These are phyloP conservation scores for Hylaeus volcanicus DNA, from an alignment of 1,140 invertebrate species.

Conservation along the genomic window DNA sequence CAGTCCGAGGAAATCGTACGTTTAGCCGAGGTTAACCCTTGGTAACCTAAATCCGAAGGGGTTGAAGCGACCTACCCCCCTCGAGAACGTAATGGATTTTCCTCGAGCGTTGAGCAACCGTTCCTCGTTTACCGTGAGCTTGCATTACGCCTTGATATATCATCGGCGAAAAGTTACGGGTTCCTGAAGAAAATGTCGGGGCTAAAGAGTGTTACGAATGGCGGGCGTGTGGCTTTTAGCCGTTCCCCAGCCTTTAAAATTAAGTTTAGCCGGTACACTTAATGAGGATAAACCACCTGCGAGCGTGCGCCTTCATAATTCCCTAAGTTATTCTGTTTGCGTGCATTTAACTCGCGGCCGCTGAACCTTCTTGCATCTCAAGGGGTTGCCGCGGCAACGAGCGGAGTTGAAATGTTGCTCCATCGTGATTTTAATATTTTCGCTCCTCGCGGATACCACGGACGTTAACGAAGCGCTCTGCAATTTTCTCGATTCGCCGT, in stretches of 20 bases:
- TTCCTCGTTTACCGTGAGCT: not conserved
- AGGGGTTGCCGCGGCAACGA: constrained; percentile 36
- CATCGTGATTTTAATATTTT: constrained; percentile 43
- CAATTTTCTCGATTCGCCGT: constrained; percentile 6
- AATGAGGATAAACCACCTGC: constrained; percentile 79
- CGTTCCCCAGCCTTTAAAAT: constrained; percentile 66
- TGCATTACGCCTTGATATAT: constrained; percentile 43
- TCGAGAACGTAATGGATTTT: constrained; percentile 39
- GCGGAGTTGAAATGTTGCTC: constrained; percentile 35
- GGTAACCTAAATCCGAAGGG: constrained; percentile 3
- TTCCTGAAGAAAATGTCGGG: constrained; percentile 36
- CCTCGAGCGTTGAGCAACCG: constrained; percentile 2
- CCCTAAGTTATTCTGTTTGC: constrained; percentile 79
- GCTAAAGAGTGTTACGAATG: constrained; percentile 48
- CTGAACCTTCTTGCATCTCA: constrained; percentile 46
- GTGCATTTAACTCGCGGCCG: constrained; percentile 72
- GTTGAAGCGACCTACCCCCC: not conserved
- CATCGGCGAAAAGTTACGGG: constrained; percentile 39
- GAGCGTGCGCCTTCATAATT: constrained; percentile 79
- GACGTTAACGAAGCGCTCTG: constrained; percentile 21
- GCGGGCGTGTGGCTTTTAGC: constrained; percentile 51
- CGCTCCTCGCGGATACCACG: not conserved
- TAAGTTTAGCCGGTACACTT: constrained; percentile 77
- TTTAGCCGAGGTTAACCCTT: not conserved
- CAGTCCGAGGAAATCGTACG: not conserved